phyloP scores from a whole-genome alignment of 2,888 invertebrate genomes.

The Uropetala carovei region DNA sequence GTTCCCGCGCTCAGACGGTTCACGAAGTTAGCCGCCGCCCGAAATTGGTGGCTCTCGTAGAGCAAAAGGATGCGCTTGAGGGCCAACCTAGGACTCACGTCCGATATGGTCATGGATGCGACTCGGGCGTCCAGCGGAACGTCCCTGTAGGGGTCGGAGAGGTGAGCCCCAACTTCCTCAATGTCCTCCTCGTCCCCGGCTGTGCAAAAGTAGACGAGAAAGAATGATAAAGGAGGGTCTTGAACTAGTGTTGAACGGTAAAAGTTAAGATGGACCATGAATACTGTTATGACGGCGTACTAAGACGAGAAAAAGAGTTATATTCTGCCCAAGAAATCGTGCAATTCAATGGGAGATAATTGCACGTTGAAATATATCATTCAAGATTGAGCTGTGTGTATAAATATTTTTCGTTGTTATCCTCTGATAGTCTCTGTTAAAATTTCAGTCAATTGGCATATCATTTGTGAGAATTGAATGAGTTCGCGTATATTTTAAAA shows the following conservation, averaged over 20 bases:
- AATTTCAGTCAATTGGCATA: too few relatives aligned
- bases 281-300: background rate
- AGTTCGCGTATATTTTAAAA: too few relatives aligned
- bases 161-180: background rate
- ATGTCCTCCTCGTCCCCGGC: background rate
- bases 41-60: conserved; percentile 91
- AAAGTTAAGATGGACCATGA: background rate
- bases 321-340: too few relatives aligned
- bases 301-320: too few relatives aligned
- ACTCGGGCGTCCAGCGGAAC: conserved; percentile 69
- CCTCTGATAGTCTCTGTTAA: too few relatives aligned
- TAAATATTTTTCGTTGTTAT: too few relatives aligned
- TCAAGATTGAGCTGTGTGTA: too few relatives aligned
- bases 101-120: conserved; percentile 73
- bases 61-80: conserved; percentile 82
- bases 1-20: conserved; percentile 88
- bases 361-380: too few relatives aligned
- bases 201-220: background rate
- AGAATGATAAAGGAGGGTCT: background rate
- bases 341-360: too few relatives aligned
- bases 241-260: background rate
- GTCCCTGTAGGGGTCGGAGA: conserved; percentile 47
- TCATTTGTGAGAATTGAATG: too few relatives aligned
- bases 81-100: conserved; percentile 76
- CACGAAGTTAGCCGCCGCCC: conserved; percentile 93